Evolutionary conservation across 2,797 vertebrate genomes (phyloP).

Genomic region (Gallinago stenura): DNA sequence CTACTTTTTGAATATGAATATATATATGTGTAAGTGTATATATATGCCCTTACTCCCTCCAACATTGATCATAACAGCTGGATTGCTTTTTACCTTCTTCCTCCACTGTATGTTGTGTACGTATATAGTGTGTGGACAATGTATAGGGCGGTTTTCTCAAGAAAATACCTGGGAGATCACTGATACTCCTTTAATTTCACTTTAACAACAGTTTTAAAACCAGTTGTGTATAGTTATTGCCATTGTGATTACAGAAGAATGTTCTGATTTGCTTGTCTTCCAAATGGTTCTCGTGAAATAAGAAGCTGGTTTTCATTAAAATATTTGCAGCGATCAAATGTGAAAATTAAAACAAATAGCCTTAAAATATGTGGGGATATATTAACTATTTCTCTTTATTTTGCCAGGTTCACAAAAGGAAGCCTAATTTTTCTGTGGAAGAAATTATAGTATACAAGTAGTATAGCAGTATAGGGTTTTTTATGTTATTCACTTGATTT

Average conservation of each 20-base stretch:
- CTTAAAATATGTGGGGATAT: background rate
- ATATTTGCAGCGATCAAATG: background rate
- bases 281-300: background rate
- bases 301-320: background rate
- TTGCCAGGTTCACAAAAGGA: slow-evolving; percentile 6
- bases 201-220: background rate
- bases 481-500: slow-evolving; percentile 61
- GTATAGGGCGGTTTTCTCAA: background rate
- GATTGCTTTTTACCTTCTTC: background rate
- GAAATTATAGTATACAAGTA: background rate
- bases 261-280: background rate
- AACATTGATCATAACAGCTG: background rate
- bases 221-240: background rate
- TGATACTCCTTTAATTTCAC: background rate
- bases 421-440: slow-evolving; percentile 4
- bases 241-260: background rate
- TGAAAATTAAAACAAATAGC: background rate
- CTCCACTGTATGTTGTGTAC: background rate
- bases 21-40: background rate
- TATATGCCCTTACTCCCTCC: background rate
- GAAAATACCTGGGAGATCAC: background rate
- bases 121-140: background rate
- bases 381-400: slow-evolving; percentile 36
- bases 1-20: background rate
- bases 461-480: background rate